Conservation (phyloP, 2,113 vertebrate genomes). For the Holacanthus passer region DNA sequence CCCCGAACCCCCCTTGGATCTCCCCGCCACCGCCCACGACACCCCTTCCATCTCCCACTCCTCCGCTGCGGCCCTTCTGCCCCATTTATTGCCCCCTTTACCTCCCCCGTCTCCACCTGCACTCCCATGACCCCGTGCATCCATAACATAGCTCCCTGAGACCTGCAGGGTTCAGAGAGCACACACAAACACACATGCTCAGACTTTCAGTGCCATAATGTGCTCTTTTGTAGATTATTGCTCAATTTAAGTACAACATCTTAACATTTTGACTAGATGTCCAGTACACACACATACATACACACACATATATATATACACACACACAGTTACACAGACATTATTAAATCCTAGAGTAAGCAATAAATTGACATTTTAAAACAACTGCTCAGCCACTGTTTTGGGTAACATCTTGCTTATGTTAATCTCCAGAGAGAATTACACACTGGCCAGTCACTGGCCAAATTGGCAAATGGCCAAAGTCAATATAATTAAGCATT, state of each 20-base stretch:
- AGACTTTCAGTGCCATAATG: neutral
- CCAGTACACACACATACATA: constrained; percentile 8
- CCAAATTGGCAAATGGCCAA: constrained; percentile 21
- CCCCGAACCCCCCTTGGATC: neutral
- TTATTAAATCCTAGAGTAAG: constrained; percentile 56
- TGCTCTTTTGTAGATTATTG: constrained; percentile 7
- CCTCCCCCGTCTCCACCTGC: constrained; percentile 8
- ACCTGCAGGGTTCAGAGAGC: constrained; percentile 7
- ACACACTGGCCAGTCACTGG: constrained; percentile 11
- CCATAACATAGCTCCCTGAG: neutral
- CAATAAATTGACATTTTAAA: constrained; percentile 58
- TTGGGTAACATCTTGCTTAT: constrained; percentile 36
- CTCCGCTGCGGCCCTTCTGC: constrained; percentile 24
- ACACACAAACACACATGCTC: neutral
- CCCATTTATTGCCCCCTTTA: constrained; percentile 41
- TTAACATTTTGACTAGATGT: constrained; percentile 44
- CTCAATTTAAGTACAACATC: constrained; percentile 11
- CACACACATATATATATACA: constrained; percentile 3
- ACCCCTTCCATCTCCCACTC: constrained; percentile 7
- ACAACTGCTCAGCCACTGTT: constrained; percentile 12
- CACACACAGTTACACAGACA: constrained; percentile 35
- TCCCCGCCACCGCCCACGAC: neutral
- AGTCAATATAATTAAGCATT: constrained; percentile 20
- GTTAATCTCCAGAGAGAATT: constrained; percentile 28
- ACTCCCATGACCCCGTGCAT: constrained; percentile 29